A percentile compares a stretch with the other conserved stretches of the same genome.
phyloP scores from a whole-genome alignment of 2,113 vertebrate genomes.

The Sinocyclocheilus anophthalmus region DNA sequence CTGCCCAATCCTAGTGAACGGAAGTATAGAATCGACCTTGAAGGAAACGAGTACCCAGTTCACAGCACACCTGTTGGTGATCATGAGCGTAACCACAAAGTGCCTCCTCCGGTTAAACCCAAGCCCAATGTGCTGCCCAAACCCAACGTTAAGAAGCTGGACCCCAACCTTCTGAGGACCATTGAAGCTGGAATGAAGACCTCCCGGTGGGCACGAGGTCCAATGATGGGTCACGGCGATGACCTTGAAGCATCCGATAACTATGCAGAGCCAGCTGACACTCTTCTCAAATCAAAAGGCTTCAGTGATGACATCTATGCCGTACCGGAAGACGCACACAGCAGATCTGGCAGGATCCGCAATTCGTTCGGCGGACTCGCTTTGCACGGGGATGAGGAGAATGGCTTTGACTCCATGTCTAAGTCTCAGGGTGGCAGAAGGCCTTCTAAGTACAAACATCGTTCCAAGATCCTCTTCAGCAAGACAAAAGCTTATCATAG shows the following conservation, averaged over 20 bases:
- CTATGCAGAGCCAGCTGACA: constrained; percentile 92
- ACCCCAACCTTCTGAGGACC: constrained; percentile 96
- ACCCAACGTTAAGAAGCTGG: constrained; percentile 91
- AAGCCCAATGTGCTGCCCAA: constrained; percentile 86
- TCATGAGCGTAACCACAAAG: constrained; percentile 98
- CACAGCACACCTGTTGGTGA: constrained; percentile 93
- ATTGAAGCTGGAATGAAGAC: constrained; percentile 97
- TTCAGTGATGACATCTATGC: constrained; percentile 90
- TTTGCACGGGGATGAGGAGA: constrained; percentile 89
- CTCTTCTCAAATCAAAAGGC: constrained; percentile 85
- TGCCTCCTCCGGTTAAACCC: constrained; percentile 96
- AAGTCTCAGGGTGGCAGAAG: constrained; percentile 84
- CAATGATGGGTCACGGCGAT: constrained; percentile 74
- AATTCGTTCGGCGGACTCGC: constrained; percentile 80
- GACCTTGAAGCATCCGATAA: constrained; percentile 90
- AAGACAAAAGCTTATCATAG: constrained; percentile 95
- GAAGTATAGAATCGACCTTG: constrained; percentile 91
- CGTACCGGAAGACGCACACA: constrained; percentile 90
- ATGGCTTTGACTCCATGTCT: constrained; percentile 88
- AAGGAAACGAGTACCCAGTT: constrained; percentile 95
- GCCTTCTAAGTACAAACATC: constrained; percentile 96
- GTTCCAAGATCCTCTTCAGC: constrained; percentile 95
- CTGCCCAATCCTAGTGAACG: constrained; percentile 91
- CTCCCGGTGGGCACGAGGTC: constrained; percentile 81
- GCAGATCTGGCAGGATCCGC: constrained; percentile 83